These are phyloP conservation scores for Lepidocyrtinus sp. DNA, from an alignment of 2,888 invertebrate species.

Conservation along the genomic window DNA sequence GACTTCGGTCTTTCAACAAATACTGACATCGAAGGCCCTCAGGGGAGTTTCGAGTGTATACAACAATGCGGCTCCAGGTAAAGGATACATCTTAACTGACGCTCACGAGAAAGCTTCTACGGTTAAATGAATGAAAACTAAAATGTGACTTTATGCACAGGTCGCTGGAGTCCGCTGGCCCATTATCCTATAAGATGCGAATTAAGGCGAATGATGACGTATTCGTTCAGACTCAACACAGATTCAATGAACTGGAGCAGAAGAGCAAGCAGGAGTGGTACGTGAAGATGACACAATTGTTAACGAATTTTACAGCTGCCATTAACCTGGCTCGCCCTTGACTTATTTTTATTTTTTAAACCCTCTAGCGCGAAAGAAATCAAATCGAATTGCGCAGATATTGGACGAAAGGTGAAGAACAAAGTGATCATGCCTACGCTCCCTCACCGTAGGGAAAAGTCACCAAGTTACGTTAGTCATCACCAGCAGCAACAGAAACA, in stretches of 20 bases:
- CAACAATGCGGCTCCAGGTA: constrained; percentile 75
- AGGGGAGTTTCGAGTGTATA: constrained; percentile 95
- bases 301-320: no score
- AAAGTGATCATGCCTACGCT: constrained; percentile 73
- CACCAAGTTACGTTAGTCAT: constrained; percentile 63
- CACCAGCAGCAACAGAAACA: constrained; percentile 49
- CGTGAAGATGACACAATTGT: constrained; percentile 70
- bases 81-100: no score
- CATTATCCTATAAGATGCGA: constrained; percentile 89
- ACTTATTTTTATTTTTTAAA: no score
- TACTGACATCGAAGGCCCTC: constrained; percentile 86
- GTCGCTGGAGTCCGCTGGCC: constrained; percentile 86
- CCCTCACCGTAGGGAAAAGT: constrained; percentile 65
- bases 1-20: constrained; percentile 85
- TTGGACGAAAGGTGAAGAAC: constrained; percentile 89
- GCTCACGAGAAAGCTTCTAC: no score
- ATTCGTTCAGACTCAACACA: constrained; percentile 91
- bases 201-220: constrained; percentile 97
- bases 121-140: no score
- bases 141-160: constrained; percentile 70
- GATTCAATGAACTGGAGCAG: constrained; percentile 93
- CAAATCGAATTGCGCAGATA: constrained; percentile 91
- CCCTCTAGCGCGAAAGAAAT: constrained; percentile 90
- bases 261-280: constrained; percentile 95
- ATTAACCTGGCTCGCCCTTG: no score